These are phyloP conservation scores for Ia io DNA, from an alignment of 2,113 vertebrate species.

Conservation along the genomic window DNA sequence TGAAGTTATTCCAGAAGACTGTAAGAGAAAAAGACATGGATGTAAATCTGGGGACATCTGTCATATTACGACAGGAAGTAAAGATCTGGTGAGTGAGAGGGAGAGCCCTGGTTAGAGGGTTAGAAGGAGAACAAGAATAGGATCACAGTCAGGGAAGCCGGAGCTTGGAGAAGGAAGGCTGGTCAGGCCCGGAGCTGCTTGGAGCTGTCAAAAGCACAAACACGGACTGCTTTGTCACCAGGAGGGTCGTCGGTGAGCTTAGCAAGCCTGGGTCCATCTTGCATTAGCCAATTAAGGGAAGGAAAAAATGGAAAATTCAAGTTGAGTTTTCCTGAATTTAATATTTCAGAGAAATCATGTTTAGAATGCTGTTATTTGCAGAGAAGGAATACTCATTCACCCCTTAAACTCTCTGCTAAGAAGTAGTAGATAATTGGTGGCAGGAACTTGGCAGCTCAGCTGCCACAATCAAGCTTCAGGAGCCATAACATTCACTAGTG, in stretches of 20 bases:
- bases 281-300: background rate
- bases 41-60: background rate
- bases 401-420: background rate
- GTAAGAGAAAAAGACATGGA: background rate
- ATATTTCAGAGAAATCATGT: background rate
- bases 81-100: background rate
- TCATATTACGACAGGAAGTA: background rate
- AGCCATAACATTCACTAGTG: conserved; percentile 19
- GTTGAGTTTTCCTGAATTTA: background rate
- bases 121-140: background rate
- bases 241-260: background rate
- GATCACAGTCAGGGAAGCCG: background rate
- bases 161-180: background rate
- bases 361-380: background rate
- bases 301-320: background rate
- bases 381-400: background rate
- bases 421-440: background rate
- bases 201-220: background rate
- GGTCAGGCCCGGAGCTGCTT: background rate
- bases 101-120: background rate
- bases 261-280: background rate
- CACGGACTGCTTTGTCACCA: background rate
- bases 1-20: conserved; percentile 15
- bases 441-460: background rate
- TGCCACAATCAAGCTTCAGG: conserved; percentile 20